Conservation (phyloP, 2,888 invertebrate species). For the Sinodicranocentrus sp. region DNA sequence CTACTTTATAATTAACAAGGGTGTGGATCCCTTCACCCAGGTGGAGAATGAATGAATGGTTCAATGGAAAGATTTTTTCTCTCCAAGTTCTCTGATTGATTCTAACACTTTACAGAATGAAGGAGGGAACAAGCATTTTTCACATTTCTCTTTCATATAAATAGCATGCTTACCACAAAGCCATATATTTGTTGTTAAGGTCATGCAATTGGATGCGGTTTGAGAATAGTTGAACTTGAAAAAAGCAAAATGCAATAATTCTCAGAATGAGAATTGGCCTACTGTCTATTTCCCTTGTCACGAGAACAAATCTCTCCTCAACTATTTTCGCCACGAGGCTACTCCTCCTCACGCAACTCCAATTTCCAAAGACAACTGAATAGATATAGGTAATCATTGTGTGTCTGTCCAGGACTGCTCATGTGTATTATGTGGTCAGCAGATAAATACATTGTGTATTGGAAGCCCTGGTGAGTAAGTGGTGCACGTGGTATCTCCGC, state of each 20-base stretch:
- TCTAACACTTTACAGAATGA: no score
- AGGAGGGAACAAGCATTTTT: no score
- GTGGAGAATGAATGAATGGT: no score
- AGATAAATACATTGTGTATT: constrained; percentile 1
- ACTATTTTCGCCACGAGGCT: constrained; percentile 4
- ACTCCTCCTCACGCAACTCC: constrained; percentile 15
- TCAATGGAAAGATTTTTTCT: no score
- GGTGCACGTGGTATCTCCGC: constrained; percentile 34
- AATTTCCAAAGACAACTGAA: neutral
- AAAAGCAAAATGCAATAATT: constrained; percentile 48
- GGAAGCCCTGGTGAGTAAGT: neutral
- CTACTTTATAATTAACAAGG: no score
- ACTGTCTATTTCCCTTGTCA: constrained; percentile 45
- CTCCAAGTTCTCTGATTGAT: no score
- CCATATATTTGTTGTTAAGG: constrained; percentile 34
- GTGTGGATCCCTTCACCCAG: no score
- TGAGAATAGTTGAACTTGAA: constrained; percentile 30
- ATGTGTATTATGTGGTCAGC: constrained; percentile 37
- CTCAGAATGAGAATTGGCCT: constrained; percentile 3
- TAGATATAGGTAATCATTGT: constrained; percentile 1
- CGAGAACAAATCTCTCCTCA: constrained; percentile 41
- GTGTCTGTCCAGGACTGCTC: neutral
- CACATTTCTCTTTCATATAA: no score
- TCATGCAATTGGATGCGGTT: constrained; percentile 34
- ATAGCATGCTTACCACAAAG: no score